Evolutionary conservation across 2,888 invertebrate species (phyloP), one percentile per base, ranked within the genome.

Genomic region (Chalcis sispes): DNA sequence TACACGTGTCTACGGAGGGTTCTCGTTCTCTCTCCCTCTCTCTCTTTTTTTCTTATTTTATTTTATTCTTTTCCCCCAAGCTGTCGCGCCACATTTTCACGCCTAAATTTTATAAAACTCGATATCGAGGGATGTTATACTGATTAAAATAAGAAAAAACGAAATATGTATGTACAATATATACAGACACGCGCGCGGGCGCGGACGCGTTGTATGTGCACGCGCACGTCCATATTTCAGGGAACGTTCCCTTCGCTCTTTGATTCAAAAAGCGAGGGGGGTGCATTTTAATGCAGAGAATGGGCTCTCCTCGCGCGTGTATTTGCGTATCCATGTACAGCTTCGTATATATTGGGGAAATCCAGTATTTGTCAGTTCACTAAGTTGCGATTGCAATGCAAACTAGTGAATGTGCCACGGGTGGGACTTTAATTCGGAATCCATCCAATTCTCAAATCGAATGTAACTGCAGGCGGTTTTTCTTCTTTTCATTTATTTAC

Each of bases 201-300:
- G n/a, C n/a, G n/a, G n/a, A n/a, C n/a, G n/a, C n/a, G n/a, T n/a
- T n/a, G n/a, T n/a, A n/a, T n/a, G n/a, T n/a, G n/a, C n/a, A n/a
- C n/a, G n/a, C n/a, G n/a, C n/a, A n/a, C n/a, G n/a, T n/a, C n/a
- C 10, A 59, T 70, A 59, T 58, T 36, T 13, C 50, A 29, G 29
- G 2, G 42, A 10, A 40, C 5, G 36, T n/a, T 27, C 32, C 69
- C 48, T 23, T 8, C 20, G 8, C 27, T 18, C 20, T 13, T n/a
- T 29, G 23, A 32, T 18, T 32, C 27, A 3, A 18, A 20, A 42
- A 42, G 42, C 4, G 29, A 1, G 15, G 36, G 46, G 69, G 72
- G 64, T 72, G 64, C 71, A 71, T 64, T 72, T 56, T 64, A 64
- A 64, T 72, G 50, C 32, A 23, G n/a, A 40, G 52, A 42, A 54